A percentile compares a stretch with the other conserved stretches of the same genome.
Evolutionary conservation across 2,797 vertebrate species (phyloP).

Genomic region (Acipenser oxyrinchus): DNA sequence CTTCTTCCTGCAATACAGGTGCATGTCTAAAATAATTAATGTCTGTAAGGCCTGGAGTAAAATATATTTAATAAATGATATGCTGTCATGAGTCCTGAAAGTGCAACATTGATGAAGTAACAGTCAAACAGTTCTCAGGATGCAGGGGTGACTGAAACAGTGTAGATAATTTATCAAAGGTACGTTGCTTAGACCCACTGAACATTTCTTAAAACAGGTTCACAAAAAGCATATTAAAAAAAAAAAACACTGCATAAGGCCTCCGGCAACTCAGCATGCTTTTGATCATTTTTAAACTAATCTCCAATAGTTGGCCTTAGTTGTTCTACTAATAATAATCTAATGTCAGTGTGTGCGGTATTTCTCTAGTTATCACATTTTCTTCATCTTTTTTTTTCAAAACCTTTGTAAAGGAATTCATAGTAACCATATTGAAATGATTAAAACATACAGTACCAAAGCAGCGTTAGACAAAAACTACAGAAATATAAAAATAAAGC

Average conservation of each 20-base stretch:
- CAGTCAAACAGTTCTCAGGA: slow-evolving; percentile 19
- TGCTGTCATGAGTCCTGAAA: slow-evolving; percentile 15
- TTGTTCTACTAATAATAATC: too few species aligned
- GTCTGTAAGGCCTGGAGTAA: slow-evolving; percentile 20
- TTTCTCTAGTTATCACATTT: too few species aligned
- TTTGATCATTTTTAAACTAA: not conserved
- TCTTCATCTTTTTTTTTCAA: too few species aligned
- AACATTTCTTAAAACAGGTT: slow-evolving; percentile 4
- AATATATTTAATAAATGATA: slow-evolving; percentile 34
- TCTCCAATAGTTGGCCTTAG: not conserved
- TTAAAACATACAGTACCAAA: too few species aligned
- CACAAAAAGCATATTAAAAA: not conserved
- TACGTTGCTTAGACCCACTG: slow-evolving; percentile 20
- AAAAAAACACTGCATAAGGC: not conserved
- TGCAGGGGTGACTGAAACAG: not conserved
- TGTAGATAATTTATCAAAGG: slow-evolving; percentile 44
- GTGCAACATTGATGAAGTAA: slow-evolving; percentile 17
- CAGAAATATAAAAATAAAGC: too few species aligned
- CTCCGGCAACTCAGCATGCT: not conserved
- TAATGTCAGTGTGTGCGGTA: too few species aligned
- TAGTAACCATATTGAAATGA: too few species aligned
- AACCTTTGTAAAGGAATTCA: too few species aligned
- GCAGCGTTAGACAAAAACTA: too few species aligned
- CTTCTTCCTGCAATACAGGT: slow-evolving; percentile 29
- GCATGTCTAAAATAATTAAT: slow-evolving; percentile 27